These are phyloP conservation scores for Seriola quinqueradiata DNA, from an alignment of 2,113 vertebrate genomes.

Conservation along the genomic window DNA sequence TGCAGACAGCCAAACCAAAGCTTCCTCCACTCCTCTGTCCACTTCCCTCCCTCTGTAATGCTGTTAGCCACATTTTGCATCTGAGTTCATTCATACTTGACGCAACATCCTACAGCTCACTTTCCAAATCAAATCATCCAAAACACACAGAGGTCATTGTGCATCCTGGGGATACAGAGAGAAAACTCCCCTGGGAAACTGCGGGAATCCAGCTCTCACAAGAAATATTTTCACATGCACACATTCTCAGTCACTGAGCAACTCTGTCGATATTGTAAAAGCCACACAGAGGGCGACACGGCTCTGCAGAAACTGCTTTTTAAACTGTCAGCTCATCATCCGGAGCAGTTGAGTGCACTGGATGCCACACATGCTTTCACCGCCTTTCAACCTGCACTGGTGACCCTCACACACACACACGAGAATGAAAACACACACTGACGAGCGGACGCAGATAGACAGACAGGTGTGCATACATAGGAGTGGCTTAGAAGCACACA, in stretches of 20 bases:
- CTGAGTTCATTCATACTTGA: constrained; percentile 11
- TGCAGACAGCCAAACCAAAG: constrained; percentile 6
- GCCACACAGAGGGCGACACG: neutral
- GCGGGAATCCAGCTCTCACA: constrained; percentile 11
- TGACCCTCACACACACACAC: constrained; percentile 30
- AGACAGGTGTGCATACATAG: constrained; percentile 26
- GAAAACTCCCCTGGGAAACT: constrained; percentile 15
- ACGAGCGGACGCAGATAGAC: neutral
- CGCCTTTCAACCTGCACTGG: neutral
- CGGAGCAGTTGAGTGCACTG: constrained; percentile 27
- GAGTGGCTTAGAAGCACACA: neutral
- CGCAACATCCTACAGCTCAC: constrained; percentile 28
- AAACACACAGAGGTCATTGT: constrained; percentile 47
- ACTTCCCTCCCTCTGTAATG: constrained; percentile 33
- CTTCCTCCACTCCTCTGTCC: constrained; percentile 19
- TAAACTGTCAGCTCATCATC: constrained; percentile 36
- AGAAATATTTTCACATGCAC: neutral
- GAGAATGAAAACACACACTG: constrained; percentile 27
- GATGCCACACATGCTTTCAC: constrained; percentile 37
- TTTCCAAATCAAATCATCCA: constrained; percentile 28
- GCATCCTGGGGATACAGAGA: neutral
- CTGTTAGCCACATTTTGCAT: constrained; percentile 5
- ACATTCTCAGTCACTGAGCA: neutral
- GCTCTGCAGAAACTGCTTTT: constrained; percentile 11
- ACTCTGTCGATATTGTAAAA: neutral